Base-by-base conservation (phyloP, 1,140 invertebrate species). In the Spodoptera litura region DNA sequence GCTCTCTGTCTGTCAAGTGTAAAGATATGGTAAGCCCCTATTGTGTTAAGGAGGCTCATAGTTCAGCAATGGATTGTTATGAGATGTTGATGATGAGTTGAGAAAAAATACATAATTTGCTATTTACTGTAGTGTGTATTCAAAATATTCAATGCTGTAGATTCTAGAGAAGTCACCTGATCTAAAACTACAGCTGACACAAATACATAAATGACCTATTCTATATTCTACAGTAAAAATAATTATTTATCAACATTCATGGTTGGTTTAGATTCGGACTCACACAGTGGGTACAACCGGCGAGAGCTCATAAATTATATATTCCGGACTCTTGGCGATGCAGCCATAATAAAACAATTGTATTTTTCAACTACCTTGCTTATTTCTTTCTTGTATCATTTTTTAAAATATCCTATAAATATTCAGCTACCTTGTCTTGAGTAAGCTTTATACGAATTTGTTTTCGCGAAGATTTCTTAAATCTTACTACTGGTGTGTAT, bases 281-380 rank as follows among this genome's bases (percentile, higher is more conserved):
- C 25, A n/a, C 51, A 66, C 49, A 27, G 15, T 11, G 64, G 38
- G 25, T 13, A 53, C 44, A 31, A 31, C 12, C 64, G 64, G 44
- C 25, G 64, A 31, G 15, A 68, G 64, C 64, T 68, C 64, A 72
- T 72, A 72, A 72, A 72, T 72, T 72, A 72, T 72, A 72, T 58
- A 72, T 72, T 72, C 70, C 31, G 53, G 70, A 72, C 70, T 58
- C 55, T 72, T 58, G 55, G 70, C 70, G 25, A 55, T 55, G 70
- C 70, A 72, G 70, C 53, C 27, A 38, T 72, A 49, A 51, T 68
- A 68, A 68, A 52, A 52, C 49, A 68, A 52, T 64, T 52, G 44
- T 9, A 52, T 53, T 53, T 68, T 68, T 31, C 12, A 68, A 68
- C 64, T 68, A 68, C 20, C 64, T 8, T 11, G 12, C 4, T n/a